Percentiles rank a stretch among this genome's conserved stretches.
Evolutionary conservation across 2,888 invertebrate species (phyloP).

Genomic region (Trissolcus japonicus): DNA sequence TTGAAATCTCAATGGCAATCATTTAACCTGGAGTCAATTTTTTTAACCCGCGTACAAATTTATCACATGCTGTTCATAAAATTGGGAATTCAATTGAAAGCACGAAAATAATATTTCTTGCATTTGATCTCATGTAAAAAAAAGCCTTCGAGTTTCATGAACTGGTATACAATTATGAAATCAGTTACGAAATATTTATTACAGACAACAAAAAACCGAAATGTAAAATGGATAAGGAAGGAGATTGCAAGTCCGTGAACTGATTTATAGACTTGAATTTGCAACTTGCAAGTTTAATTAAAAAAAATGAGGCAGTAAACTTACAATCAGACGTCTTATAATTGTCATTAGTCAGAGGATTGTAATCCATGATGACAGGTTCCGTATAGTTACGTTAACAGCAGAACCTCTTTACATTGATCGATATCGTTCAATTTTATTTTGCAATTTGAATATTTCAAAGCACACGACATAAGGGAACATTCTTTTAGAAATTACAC

Average conservation of each 20-base stretch:
- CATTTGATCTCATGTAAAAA: no score
- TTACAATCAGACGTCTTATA: constrained; percentile 66
- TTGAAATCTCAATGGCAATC: no score
- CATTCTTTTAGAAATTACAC: neutral
- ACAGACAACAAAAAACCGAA: neutral
- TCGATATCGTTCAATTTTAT: constrained; percentile 20
- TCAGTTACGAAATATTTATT: neutral
- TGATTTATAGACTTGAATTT: neutral
- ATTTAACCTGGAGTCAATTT: no score
- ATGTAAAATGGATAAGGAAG: neutral
- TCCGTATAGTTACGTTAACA: constrained; percentile 36
- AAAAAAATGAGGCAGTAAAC: constrained; percentile 54
- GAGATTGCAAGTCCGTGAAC: neutral
- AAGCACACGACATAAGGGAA: neutral
- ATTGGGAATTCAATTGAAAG: no score
- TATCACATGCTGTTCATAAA: no score
- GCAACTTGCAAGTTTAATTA: neutral
- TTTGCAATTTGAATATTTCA: neutral
- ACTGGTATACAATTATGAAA: neutral
- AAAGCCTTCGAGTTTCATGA: neutral
- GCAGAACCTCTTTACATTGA: constrained; percentile 26
- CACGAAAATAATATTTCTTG: no score
- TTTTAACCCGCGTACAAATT: neutral
- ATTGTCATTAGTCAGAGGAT: constrained; percentile 66
- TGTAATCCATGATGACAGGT: constrained; percentile 65